phyloP scores from a whole-genome alignment of 2,797 vertebrate genomes.

The Xiphorhynchus erythropygius region DNA sequence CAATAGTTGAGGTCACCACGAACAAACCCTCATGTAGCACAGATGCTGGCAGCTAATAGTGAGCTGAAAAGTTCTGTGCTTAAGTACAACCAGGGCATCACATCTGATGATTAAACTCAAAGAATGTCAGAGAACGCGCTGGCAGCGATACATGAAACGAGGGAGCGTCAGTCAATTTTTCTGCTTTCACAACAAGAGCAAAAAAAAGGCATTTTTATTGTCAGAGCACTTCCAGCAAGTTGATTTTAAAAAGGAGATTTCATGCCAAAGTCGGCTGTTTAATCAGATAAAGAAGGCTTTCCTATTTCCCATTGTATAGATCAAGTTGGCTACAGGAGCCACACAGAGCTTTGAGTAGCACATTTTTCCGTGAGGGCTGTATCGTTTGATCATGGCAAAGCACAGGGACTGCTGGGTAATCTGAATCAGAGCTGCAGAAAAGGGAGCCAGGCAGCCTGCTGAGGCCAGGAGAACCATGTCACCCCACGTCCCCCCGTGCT shows the following conservation, averaged over 20 bases:
- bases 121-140: not conserved
- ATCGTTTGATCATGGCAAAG: constrained; percentile 61
- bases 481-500: not conserved
- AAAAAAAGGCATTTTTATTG: constrained; percentile 50
- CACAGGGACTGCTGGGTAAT: constrained; percentile 54
- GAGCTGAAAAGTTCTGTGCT: not conserved
- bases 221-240: constrained; percentile 51
- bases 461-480: constrained; percentile 14
- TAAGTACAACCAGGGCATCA: not conserved
- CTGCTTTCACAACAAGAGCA: constrained; percentile 11
- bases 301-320: constrained; percentile 64
- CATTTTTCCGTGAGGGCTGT: constrained; percentile 24
- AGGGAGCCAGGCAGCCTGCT: constrained; percentile 52
- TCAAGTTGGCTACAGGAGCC: constrained; percentile 60
- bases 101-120: constrained; percentile 39
- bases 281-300: constrained; percentile 64
- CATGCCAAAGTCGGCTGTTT: constrained; percentile 54
- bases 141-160: not conserved
- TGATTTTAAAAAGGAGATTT: constrained; percentile 61
- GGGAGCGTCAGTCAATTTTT: constrained; percentile 8
- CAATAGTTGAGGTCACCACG: not conserved
- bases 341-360: constrained; percentile 65
- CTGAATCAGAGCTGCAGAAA: constrained; percentile 45
- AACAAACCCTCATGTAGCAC: not conserved
- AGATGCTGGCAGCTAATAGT: not conserved